Evolutionary conservation across 2,113 vertebrate species (phyloP), one percentile per base, ranked within the genome.

Genomic region (Physeter macrocephalus): DNA sequence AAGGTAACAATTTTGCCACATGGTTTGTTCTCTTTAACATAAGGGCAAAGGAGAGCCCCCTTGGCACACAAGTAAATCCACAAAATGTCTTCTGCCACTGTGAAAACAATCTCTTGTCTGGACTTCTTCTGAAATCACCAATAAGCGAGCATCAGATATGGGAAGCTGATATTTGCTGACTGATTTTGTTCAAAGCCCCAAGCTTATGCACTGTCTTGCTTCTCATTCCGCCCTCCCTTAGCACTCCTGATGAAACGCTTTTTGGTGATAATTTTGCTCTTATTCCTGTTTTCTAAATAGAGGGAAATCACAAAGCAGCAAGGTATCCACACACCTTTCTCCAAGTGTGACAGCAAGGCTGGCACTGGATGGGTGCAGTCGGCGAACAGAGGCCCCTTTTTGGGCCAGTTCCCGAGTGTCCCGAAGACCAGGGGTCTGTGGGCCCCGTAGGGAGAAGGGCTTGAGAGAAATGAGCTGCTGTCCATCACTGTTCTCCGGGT

Each of bases 1-100:
- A 98, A 98, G 96, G 98, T 98, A 98, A 98, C 97, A 96, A 97
- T 98, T 98, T 93, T 98, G 98, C 97, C 98, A 98, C 93, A 23
- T 90, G 97, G 92, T 97, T 97, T 97, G 75, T 98, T 96, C 83
- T 96, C 93, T 95, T 98, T 97, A 97, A 98, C 69, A 93, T 96
- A 98, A 98, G 93, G 98, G 83, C 92, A 97, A 82, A 88, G 95
- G 57, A 49, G 90, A 97, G 94, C 88, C 97, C 66, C 17, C 78
- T 98, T 97, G 96, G 96, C 87, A 92, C 74, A 90, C 94, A 93
- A 95, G 72, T 71, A 81, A 92, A 90, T 83, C 54, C 80, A 86
- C 29, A 59, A 67, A 94, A 66, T 49, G 59, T 89, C 94, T 96
- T 94, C 95, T 93, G 96, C 93, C 93, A 21, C 88, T 92, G 89